Percentiles rank a stretch among this genome's conserved stretches.
Evolutionary conservation across 2,888 invertebrate species (phyloP).

Genomic region (Quadroppia sp.): DNA sequence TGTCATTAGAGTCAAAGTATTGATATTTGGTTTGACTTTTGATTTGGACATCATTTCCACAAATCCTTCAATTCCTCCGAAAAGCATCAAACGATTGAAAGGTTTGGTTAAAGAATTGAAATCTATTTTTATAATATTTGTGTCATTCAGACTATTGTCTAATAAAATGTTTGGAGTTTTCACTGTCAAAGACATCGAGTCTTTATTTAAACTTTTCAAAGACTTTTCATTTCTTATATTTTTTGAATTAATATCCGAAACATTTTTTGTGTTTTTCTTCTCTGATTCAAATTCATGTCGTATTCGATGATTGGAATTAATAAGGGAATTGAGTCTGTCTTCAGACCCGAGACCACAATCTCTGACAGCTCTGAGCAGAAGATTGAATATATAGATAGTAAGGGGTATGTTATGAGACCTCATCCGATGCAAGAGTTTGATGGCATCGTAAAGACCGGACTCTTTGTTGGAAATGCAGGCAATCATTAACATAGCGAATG

Average conservation of each 20-base stretch:
- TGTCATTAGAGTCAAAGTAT: constrained; percentile 72
- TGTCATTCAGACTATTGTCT: background rate
- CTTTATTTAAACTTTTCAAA: no score
- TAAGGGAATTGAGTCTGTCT: constrained; percentile 38
- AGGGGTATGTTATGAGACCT: constrained; percentile 63
- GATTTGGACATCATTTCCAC: constrained; percentile 67
- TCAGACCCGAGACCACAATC: constrained; percentile 74
- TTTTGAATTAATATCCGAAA: background rate
- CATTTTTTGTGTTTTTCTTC: background rate
- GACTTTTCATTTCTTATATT: background rate
- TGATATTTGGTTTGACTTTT: constrained; percentile 67
- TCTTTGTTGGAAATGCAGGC: constrained; percentile 74
- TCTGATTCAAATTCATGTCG: background rate
- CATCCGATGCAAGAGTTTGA: constrained; percentile 82
- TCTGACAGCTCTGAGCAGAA: constrained; percentile 70
- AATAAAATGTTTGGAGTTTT: constrained; percentile 24
- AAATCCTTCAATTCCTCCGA: constrained; percentile 75
- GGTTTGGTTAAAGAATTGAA: constrained; percentile 43
- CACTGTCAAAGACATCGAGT: no score
- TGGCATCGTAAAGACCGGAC: constrained; percentile 73
- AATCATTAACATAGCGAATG: constrained; percentile 74
- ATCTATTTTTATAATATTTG: constrained; percentile 37
- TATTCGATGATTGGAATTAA: no score
- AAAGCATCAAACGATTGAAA: constrained; percentile 55
- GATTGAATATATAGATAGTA: constrained; percentile 69